Conservation (phyloP, 2,888 invertebrate species). For the Apotomis betuletana region DNA sequence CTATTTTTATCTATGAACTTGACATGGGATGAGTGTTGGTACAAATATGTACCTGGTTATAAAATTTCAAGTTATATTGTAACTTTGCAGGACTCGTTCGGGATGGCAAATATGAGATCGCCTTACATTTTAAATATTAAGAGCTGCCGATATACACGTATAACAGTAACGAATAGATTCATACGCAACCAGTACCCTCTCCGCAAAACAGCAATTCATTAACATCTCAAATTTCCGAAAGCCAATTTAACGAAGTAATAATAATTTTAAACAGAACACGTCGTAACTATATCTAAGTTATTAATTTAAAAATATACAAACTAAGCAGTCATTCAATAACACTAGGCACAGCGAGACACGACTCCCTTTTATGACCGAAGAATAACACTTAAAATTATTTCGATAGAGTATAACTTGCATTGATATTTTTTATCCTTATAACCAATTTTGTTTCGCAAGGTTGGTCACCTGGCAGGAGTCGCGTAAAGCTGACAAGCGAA, state of each 20-base stretch:
- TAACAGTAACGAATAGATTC: neutral
- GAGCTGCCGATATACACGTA: neutral
- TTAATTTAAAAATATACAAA: conserved; percentile 77
- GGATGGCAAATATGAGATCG: neutral
- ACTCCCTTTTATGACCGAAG: conserved; percentile 5
- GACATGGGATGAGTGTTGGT: neutral
- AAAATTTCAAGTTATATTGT: neutral
- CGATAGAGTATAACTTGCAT: conserved; percentile 32
- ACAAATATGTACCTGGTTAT: neutral
- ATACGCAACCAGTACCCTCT: conserved; percentile 20
- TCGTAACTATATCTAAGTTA: conserved; percentile 63
- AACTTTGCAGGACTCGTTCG: neutral
- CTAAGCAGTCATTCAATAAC: conserved; percentile 82
- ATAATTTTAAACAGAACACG: conserved; percentile 61
- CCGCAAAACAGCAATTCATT: conserved; percentile 27
- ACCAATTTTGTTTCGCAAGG: neutral
- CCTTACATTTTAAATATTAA: neutral
- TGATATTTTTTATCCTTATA: conserved; percentile 9
- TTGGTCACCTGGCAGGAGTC: neutral
- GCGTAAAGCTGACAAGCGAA: conserved; percentile 17
- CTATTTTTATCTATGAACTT: neutral
- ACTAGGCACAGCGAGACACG: conserved; percentile 56
- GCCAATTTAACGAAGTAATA: conserved; percentile 42
- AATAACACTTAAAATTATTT: conserved; percentile 4
- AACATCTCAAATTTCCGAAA: conserved; percentile 41